Conservation (phyloP, 1,140 invertebrate genomes). For the Drosophila fuyamai region DNA sequence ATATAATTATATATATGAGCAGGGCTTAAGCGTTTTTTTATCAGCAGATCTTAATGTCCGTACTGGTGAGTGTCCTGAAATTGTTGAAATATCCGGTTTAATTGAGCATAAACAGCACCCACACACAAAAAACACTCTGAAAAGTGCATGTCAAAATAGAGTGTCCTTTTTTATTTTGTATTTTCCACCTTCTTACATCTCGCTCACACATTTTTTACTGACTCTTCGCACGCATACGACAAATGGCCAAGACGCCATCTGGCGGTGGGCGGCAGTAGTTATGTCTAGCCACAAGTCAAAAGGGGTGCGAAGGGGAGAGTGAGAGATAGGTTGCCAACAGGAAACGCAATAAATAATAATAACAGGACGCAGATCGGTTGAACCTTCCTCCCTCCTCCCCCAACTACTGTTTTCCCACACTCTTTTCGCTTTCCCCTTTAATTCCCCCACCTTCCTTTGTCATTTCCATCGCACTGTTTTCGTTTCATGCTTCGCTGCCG, state of each 20-base stretch:
- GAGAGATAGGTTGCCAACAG: conserved; percentile 15
- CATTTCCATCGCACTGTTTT: conserved; percentile 54
- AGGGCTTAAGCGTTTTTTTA: conserved; percentile 24
- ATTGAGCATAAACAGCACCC: conserved; percentile 52
- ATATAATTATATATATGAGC: conserved; percentile 19
- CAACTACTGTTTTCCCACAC: conserved; percentile 7
- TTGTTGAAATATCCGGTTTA: conserved; percentile 70
- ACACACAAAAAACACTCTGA: conserved; percentile 3
- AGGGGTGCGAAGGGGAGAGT: conserved; percentile 2
- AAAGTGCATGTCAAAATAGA: conserved; percentile 55
- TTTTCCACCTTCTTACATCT: conserved; percentile 6
- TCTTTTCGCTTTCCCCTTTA: background rate
- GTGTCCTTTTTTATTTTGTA: conserved; percentile 26
- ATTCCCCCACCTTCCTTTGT: conserved; percentile 14
- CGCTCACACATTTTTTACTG: conserved; percentile 33
- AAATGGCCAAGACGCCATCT: conserved; percentile 44
- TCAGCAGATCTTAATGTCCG: conserved; percentile 53
- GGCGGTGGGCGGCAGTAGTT: conserved; percentile 12
- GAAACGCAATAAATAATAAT: conserved; percentile 62
- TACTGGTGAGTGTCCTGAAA: conserved; percentile 43
- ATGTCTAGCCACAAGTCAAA: conserved; percentile 14
- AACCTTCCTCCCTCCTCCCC: conserved; percentile 11
- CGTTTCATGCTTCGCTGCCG: conserved; percentile 66
- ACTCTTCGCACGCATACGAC: conserved; percentile 44
- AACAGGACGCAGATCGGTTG: conserved; percentile 45